Conservation (phyloP, 2,797 vertebrate species). For the Numenius phaeopus region DNA sequence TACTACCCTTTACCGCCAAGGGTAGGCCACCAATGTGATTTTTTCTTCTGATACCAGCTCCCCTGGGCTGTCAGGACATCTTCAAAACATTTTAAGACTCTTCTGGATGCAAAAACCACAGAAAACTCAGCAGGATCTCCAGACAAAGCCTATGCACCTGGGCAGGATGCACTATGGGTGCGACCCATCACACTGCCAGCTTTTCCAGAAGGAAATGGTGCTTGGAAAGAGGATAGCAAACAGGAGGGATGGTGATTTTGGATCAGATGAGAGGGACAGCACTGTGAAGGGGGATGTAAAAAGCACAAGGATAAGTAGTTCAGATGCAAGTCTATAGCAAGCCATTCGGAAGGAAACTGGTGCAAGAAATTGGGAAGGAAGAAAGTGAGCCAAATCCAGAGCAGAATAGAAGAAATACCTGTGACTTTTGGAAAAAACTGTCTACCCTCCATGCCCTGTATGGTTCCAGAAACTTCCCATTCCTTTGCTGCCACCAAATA, state of each 20-base stretch:
- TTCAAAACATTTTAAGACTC: not conserved
- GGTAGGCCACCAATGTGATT: fast-evolving
- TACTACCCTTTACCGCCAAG: fast-evolving
- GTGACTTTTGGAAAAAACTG: not conserved
- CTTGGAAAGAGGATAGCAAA: fast-evolving
- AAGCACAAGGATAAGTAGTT: not conserved
- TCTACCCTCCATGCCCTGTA: not conserved
- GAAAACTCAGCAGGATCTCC: not conserved
- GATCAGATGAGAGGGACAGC: not conserved
- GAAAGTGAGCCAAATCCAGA: not conserved
- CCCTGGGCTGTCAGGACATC: not conserved
- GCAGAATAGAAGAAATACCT: not conserved
- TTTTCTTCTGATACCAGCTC: not conserved
- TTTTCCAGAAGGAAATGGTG: fast-evolving
- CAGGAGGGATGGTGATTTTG: not conserved
- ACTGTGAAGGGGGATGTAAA: not conserved
- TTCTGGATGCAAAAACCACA: not conserved
- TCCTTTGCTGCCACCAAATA: not conserved
- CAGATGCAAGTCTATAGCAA: not conserved
- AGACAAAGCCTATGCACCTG: not conserved
- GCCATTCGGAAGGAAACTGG: not conserved
- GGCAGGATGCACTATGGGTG: fast-evolving
- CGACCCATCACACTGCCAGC: not conserved
- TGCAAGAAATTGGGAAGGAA: not conserved
- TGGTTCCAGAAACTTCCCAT: not conserved